Percentiles rank a stretch among this genome's conserved stretches.
phyloP scores from a whole-genome alignment of 1,140 invertebrate genomes.

The Sogatella furcifera region DNA sequence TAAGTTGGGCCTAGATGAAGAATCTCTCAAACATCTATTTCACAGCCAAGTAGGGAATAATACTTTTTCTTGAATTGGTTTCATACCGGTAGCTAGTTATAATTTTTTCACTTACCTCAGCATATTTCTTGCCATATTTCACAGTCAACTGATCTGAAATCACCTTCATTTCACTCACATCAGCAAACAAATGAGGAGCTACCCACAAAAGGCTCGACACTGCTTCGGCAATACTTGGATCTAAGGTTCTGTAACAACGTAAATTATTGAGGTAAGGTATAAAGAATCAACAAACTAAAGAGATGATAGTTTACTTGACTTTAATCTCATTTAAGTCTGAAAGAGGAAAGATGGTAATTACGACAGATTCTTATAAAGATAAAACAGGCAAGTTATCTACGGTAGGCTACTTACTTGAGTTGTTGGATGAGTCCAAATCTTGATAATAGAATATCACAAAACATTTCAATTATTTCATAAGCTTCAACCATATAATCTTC shows the following conservation, averaged over 20 bases:
- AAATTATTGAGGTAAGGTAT: no score
- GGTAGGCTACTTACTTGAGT: slow-evolving; percentile 88
- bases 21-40: no score
- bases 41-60: no score
- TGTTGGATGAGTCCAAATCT: slow-evolving; percentile 95
- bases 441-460: slow-evolving; percentile 94
- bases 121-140: slow-evolving; percentile 94
- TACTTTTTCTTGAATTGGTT: no score
- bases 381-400: no score
- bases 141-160: slow-evolving; percentile 80
- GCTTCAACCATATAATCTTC: slow-evolving; percentile 99
- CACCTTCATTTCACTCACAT: slow-evolving; percentile 80
- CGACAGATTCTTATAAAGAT: neutral
- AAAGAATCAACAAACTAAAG: no score
- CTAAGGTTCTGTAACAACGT: slow-evolving; percentile 68
- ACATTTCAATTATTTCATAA: slow-evolving; percentile 99
- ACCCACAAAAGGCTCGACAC: slow-evolving; percentile 96
- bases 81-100: neutral
- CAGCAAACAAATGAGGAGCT: slow-evolving; percentile 74
- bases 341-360: no score
- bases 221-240: slow-evolving; percentile 90
- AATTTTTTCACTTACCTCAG: slow-evolving; percentile 37
- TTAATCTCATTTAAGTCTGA: no score
- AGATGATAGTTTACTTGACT: no score
- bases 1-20: no score